Percentiles rank a stretch among this genome's conserved stretches.
Conservation (phyloP, 2,888 invertebrate genomes). For the Phrixothrix hirtus region DNA sequence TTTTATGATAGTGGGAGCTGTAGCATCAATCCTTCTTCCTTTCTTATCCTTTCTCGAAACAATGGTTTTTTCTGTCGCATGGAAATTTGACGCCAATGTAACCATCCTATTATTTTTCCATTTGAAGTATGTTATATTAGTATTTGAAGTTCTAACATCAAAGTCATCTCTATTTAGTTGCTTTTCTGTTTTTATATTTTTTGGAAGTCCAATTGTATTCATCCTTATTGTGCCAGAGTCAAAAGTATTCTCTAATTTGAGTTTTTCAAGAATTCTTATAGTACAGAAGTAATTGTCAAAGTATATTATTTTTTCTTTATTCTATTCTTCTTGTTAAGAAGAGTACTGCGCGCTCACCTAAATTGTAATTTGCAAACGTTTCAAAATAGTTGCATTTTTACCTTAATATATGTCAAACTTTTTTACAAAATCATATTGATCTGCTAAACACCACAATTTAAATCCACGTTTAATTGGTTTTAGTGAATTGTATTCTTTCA, state of each 20-base stretch:
- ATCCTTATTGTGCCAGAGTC: conserved; percentile 34
- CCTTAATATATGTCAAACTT: too few species aligned
- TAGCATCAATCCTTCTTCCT: background rate
- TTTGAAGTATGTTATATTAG: conserved; percentile 6
- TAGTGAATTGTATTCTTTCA: conserved; percentile 38
- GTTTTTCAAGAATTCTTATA: conserved; percentile 33
- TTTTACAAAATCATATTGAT: background rate
- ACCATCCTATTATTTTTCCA: conserved; percentile 47
- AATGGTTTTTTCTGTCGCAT: conserved; percentile 4
- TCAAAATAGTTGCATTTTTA: background rate
- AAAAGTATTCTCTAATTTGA: conserved; percentile 25
- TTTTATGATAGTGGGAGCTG: background rate
- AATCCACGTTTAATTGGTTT: conserved; percentile 42
- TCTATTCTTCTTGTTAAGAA: conserved; percentile 33
- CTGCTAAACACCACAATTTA: conserved; percentile 35
- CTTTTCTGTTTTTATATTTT: background rate
- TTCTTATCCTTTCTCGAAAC: background rate
- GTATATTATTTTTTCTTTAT: conserved; percentile 36
- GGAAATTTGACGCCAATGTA: conserved; percentile 41
- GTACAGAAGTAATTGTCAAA: conserved; percentile 42
- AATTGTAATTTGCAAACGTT: conserved; percentile 5
- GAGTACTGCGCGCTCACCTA: conserved; percentile 38
- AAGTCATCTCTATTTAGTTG: conserved; percentile 36
- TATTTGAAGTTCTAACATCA: conserved; percentile 13
- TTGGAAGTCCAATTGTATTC: conserved; percentile 5